These are phyloP conservation scores for Danio kyathit DNA, from an alignment of 2,797 vertebrate genomes.

Conservation along the genomic window DNA sequence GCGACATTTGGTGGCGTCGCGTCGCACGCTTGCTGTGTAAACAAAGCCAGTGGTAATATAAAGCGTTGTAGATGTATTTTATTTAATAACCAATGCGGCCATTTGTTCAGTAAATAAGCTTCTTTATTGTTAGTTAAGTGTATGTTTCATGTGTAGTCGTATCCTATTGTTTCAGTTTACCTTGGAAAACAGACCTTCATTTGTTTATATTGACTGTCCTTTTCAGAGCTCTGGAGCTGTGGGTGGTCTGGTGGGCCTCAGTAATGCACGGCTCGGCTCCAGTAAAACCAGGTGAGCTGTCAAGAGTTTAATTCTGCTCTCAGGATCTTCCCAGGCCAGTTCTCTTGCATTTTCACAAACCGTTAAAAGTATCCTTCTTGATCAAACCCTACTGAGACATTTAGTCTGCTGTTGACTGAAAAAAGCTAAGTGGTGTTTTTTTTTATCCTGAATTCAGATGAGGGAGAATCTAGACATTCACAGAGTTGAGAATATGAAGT, in stretches of 20 bases:
- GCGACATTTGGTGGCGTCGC: background rate
- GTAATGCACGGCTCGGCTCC: slow-evolving; percentile 82
- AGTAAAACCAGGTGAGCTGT: slow-evolving; percentile 86
- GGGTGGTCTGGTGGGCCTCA: slow-evolving; percentile 83
- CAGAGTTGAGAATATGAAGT: too few relatives aligned
- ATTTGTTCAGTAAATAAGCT: background rate
- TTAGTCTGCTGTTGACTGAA: background rate
- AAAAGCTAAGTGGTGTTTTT: too few relatives aligned
- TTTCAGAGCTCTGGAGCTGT: slow-evolving; percentile 77
- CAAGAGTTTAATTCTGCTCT: background rate
- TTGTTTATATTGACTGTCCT: background rate
- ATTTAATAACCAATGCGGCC: background rate
- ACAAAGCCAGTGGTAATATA: background rate
- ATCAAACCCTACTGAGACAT: background rate
- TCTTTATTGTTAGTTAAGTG: background rate
- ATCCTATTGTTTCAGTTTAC: background rate
- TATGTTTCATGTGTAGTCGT: background rate
- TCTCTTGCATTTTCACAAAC: background rate
- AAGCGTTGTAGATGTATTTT: background rate
- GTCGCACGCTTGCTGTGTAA: background rate
- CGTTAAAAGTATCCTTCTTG: background rate
- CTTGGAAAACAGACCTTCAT: background rate
- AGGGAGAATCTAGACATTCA: too few relatives aligned
- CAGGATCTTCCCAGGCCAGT: background rate
- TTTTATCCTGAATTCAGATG: too few relatives aligned